Conservation (phyloP, 2,888 invertebrate genomes). For the Melangyna quadrimaculata region DNA sequence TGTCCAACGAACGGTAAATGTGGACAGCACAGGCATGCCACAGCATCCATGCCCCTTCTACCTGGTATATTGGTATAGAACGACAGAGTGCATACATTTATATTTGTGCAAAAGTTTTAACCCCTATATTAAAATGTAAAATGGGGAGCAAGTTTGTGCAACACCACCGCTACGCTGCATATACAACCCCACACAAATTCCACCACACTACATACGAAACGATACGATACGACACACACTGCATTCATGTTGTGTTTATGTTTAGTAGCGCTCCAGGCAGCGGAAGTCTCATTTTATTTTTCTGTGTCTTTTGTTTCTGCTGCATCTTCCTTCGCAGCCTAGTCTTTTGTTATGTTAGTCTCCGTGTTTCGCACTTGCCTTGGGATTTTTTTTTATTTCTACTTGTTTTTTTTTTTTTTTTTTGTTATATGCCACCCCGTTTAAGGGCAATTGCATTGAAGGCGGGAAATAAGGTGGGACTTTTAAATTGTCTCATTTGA, state of each 20-base stretch:
- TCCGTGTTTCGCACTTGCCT: slow-evolving; percentile 66
- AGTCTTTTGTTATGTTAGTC: slow-evolving; percentile 59
- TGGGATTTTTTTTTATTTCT: slow-evolving; percentile 28
- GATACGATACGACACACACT: slow-evolving; percentile 1
- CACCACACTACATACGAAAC: slow-evolving; percentile 25
- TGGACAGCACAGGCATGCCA: slow-evolving; percentile 47
- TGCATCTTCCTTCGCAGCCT: slow-evolving; percentile 54
- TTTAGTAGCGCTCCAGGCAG: slow-evolving; percentile 67
- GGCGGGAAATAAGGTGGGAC: slow-evolving; percentile 10
- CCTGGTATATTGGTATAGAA: not conserved
- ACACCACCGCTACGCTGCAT: slow-evolving; percentile 24
- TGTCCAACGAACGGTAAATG: slow-evolving; percentile 55
- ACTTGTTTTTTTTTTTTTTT: not conserved
- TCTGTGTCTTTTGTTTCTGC: slow-evolving; percentile 59
- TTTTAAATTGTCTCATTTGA: slow-evolving; percentile 68
- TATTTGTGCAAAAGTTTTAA: slow-evolving; percentile 43
- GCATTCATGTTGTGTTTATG: slow-evolving; percentile 70
- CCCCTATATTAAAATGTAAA: slow-evolving; percentile 60
- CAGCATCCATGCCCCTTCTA: not conserved
- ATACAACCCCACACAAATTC: slow-evolving; percentile 13
- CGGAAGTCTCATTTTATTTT: slow-evolving; percentile 71
- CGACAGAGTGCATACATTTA: not conserved
- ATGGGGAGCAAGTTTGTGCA: slow-evolving; percentile 64
- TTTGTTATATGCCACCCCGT: not conserved
- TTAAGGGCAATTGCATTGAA: slow-evolving; percentile 43